Percentiles rank a stretch among this genome's conserved stretches.
These are phyloP conservation scores for Adoxophyes honmai DNA, from an alignment of 1,140 invertebrate genomes.

Conservation along the genomic window DNA sequence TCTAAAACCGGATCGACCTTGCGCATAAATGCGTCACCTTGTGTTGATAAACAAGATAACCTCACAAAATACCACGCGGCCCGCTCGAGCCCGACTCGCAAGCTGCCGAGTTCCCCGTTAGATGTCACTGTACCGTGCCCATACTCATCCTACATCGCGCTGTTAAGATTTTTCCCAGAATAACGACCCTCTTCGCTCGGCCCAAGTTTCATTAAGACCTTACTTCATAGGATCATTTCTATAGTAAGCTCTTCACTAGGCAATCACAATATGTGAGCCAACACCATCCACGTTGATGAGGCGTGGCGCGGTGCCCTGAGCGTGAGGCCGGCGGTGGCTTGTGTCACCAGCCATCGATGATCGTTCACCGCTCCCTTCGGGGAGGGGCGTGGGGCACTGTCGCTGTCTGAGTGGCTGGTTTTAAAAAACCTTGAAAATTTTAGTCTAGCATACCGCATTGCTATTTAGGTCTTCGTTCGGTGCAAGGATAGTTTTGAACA, in stretches of 20 bases:
- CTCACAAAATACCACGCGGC: too few relatives aligned
- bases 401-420: conserved; percentile 34
- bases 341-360: conserved; percentile 38
- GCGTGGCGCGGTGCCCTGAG: conserved; percentile 33
- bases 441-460: too few relatives aligned
- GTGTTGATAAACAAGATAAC: too few relatives aligned
- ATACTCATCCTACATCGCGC: conserved; percentile 20
- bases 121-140: conserved; percentile 20
- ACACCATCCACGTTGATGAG: conserved; percentile 31
- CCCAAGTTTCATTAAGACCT: conserved; percentile 22
- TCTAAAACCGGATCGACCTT: too few relatives aligned
- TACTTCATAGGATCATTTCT: conserved; percentile 45
- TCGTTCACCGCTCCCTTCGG: conserved; percentile 25
- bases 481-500: too few relatives aligned
- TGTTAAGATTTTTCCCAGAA: conserved; percentile 23
- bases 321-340: conserved; percentile 33
- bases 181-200: not conserved
- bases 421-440: conserved; percentile 15
- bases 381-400: conserved; percentile 22
- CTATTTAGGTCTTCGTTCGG: too few relatives aligned
- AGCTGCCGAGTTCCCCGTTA: conserved; percentile 7
- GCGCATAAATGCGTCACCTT: too few relatives aligned
- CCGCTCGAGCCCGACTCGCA: too few relatives aligned
- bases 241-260: conserved; percentile 35
- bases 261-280: conserved; percentile 29